Evolutionary conservation across 2,113 vertebrate species (phyloP).

Genomic region (Taurulus bubalis): DNA sequence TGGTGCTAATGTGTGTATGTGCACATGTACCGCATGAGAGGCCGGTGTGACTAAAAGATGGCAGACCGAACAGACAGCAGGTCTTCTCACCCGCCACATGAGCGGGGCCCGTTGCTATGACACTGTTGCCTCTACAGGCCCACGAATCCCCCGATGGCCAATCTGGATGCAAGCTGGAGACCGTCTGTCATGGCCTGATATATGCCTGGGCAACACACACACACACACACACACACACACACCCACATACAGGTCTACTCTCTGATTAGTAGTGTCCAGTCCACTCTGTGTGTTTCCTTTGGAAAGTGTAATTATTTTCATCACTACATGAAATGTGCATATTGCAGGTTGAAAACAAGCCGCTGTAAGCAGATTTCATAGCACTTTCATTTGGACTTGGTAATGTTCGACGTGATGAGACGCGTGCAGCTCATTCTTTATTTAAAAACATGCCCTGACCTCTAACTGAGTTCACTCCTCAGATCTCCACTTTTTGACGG

Average conservation of each 20-base stretch:
- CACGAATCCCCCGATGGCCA: conserved; percentile 72
- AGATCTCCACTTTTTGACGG: neutral
- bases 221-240: conserved; percentile 26
- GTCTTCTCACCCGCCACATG: conserved; percentile 75
- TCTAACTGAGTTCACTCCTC: neutral
- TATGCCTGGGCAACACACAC: conserved; percentile 31
- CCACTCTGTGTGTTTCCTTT: neutral
- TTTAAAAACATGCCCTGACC: neutral
- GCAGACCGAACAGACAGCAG: conserved; percentile 77
- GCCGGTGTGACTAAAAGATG: conserved; percentile 61
- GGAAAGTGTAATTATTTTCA: neutral
- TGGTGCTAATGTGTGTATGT: neutral
- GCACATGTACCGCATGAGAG: neutral
- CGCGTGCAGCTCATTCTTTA: neutral
- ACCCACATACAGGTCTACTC: neutral
- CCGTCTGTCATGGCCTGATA: conserved; percentile 72
- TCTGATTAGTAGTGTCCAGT: neutral
- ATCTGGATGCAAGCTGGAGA: conserved; percentile 79
- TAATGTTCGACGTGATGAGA: neutral
- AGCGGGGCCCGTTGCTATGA: conserved; percentile 74
- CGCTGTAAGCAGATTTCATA: neutral
- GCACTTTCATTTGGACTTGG: neutral
- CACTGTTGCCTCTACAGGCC: conserved; percentile 73
- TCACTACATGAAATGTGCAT: neutral
- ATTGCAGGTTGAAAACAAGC: neutral